phyloP scores from a whole-genome alignment of 2,113 vertebrate species.

The Physeter macrocephalus region DNA sequence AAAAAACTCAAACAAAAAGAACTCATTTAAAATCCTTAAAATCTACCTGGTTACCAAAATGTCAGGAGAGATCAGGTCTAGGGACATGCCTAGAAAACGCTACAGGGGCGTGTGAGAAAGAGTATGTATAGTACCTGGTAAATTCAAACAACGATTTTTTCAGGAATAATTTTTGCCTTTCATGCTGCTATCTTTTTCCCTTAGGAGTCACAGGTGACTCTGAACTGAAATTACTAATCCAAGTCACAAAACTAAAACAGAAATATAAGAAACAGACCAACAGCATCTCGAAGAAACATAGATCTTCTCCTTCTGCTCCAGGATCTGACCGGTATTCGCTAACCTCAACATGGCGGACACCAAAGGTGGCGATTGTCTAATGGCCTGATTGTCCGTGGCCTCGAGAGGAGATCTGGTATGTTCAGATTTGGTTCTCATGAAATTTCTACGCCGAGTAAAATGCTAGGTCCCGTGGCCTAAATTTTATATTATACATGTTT shows the following conservation, averaged over 20 bases:
- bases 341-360: neutral
- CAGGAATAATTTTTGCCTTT: neutral
- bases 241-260: slow-evolving; percentile 44
- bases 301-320: neutral
- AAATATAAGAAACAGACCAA: neutral
- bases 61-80: neutral
- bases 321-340: neutral
- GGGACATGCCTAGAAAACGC: neutral
- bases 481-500: neutral
- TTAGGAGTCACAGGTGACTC: neutral
- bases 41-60: neutral
- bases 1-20: neutral
- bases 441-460: slow-evolving; percentile 51
- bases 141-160: neutral
- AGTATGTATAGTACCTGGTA: fast-evolving
- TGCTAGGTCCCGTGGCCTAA: slow-evolving; percentile 30
- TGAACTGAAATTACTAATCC: neutral
- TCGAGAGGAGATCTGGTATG: slow-evolving; percentile 51
- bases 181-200: neutral
- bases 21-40: neutral
- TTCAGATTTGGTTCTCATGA: slow-evolving; percentile 51
- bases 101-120: neutral
- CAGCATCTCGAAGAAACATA: neutral
- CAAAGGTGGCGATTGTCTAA: slow-evolving; percentile 70
- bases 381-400: slow-evolving; percentile 64